These are phyloP conservation scores for Toxotes jaculatrix DNA, from an alignment of 2,113 vertebrate species.

Conservation along the genomic window DNA sequence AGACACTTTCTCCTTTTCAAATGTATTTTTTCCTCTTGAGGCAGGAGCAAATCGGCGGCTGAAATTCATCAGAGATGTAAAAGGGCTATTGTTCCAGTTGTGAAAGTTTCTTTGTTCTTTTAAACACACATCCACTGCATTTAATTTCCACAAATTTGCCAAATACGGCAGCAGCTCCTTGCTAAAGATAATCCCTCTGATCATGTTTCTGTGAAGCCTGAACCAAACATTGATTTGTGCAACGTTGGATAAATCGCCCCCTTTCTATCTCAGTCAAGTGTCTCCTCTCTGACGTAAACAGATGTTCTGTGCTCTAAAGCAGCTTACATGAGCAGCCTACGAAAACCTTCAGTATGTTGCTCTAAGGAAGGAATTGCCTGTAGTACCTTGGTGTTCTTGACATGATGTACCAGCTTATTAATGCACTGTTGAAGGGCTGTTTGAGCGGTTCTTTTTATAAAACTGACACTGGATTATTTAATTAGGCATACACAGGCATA, in stretches of 20 bases:
- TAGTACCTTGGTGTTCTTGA: slow-evolving; percentile 37
- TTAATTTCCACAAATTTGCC: slow-evolving; percentile 41
- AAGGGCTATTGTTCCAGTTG: background rate
- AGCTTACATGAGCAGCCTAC: slow-evolving; percentile 55
- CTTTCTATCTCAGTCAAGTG: slow-evolving; percentile 61
- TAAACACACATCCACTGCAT: slow-evolving; percentile 16
- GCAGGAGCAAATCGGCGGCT: background rate
- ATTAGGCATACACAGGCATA: background rate
- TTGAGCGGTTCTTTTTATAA: background rate
- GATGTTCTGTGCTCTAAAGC: slow-evolving; percentile 61
- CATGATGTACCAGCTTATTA: slow-evolving; percentile 9
- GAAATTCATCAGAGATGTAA: slow-evolving; percentile 8
- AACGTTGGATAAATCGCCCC: slow-evolving; percentile 43
- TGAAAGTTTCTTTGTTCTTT: slow-evolving; percentile 29
- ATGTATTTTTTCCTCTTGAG: background rate
- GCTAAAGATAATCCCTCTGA: slow-evolving; percentile 52
- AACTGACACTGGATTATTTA: background rate
- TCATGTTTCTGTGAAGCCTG: slow-evolving; percentile 48
- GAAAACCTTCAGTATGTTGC: slow-evolving; percentile 34
- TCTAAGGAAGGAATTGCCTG: slow-evolving; percentile 21
- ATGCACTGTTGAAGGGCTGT: background rate
- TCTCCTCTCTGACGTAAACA: slow-evolving; percentile 64
- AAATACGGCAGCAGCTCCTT: slow-evolving; percentile 35
- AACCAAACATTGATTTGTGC: slow-evolving; percentile 64
- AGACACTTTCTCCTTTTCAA: slow-evolving; percentile 4